Evolutionary conservation across 1,140 invertebrate species (phyloP), one percentile per base, ranked within the genome.

Genomic region (Dryas iulia): DNA sequence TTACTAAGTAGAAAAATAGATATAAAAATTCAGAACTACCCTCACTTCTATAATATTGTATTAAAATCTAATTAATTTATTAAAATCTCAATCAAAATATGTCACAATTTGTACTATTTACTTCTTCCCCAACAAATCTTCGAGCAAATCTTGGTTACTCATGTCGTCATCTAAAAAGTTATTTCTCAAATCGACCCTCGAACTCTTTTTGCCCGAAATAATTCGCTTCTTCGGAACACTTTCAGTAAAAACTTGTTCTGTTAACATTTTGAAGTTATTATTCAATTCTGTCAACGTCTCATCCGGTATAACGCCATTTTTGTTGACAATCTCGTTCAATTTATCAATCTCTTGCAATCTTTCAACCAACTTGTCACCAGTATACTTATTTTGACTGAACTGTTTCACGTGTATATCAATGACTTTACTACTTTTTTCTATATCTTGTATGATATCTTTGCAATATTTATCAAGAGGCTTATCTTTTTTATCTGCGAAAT

Each of bases 401-500:
- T 86, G 83, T 72, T 88, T 86, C 72, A 91, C 86, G 35, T 94
- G 92, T 33, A 74, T 82, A 56, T 93, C 89, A 7, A 93, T 89
- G 14, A 91, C 82, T 79, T 90, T 87, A 59, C 77, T 89, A 64
- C 90, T 93, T 54, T 85, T 91, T 67, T 93, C 92, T 39, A 93
- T 90, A 39, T 92, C 89, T 66, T 84, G 81, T 14, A 93, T 83
- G 0, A 93, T 90, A 28, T 92, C 86, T 64, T 89, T 89, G 71
- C 92, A 93, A 39, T 90, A 92, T 73, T 88, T 87, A 0, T 91
- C 86, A 18, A 92, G 76, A 18, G 84, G 86, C 59, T 88, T 90
- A 2, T 79, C 78, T 18, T 81, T 89, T 30, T 72, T 79, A 26
- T 87, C 86, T 21, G 72, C 25, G 5, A 59, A 52, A 39, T 84